Evolutionary conservation across 2,113 vertebrate genomes (phyloP).

Genomic region (Phalacrocorax aristotelis): DNA sequence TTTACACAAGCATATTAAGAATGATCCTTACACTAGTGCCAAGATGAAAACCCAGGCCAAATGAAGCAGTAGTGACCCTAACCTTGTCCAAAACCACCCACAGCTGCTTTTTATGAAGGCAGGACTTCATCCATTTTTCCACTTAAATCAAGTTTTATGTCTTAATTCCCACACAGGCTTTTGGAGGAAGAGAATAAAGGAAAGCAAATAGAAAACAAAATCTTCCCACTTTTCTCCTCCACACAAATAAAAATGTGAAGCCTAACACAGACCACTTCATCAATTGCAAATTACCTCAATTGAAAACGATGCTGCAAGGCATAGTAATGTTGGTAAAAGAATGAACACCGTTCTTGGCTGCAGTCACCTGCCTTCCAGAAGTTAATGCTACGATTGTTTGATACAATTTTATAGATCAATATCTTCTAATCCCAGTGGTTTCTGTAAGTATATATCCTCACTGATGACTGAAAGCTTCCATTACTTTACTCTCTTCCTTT

Average conservation of each 20-base stretch:
- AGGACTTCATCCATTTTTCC: not conserved
- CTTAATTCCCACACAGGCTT: not conserved
- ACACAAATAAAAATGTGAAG: not conserved
- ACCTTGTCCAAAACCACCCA: not conserved
- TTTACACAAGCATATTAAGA: not conserved
- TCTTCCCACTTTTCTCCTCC: not conserved
- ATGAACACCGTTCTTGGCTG: not conserved
- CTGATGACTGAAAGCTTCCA: not conserved
- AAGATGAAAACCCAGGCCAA: not conserved
- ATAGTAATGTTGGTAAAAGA: not conserved
- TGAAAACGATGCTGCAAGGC: not conserved
- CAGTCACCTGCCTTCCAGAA: not conserved
- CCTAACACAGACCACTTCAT: not conserved
- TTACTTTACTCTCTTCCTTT: not conserved
- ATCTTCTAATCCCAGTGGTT: not conserved
- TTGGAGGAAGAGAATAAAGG: not conserved
- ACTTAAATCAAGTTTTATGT: not conserved
- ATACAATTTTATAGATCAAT: not conserved
- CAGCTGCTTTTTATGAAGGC: not conserved
- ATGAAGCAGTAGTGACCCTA: not conserved
- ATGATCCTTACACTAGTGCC: not conserved
- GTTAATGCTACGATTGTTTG: not conserved
- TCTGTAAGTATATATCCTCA: not conserved
- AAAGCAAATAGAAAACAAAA: not conserved
- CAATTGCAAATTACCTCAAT: not conserved